phyloP scores from a whole-genome alignment of 1,140 invertebrate genomes.

The Drosophila takahashii region DNA sequence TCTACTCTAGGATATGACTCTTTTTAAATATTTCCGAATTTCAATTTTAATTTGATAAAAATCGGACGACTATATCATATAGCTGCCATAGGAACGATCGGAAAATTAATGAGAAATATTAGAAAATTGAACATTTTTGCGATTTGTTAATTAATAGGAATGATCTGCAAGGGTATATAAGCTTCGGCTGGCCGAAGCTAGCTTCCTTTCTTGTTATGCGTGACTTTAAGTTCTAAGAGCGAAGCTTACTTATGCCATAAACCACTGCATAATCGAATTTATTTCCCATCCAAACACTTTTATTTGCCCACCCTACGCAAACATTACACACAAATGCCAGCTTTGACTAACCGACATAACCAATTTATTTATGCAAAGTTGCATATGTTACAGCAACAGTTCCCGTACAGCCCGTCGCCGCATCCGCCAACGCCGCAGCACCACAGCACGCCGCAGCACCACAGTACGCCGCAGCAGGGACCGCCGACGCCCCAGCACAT shows the following conservation, averaged over 20 bases:
- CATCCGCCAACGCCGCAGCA: constrained; percentile 79
- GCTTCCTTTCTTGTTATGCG: no score
- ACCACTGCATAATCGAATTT: not conserved
- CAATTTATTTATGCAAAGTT: constrained; percentile 81
- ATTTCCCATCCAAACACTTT: not conserved
- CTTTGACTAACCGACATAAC: constrained; percentile 68
- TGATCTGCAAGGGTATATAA: no score
- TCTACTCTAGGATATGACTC: no score
- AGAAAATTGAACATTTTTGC: no score
- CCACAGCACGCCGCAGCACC: constrained; percentile 74
- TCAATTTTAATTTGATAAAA: no score
- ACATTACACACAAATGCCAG: constrained; percentile 28
- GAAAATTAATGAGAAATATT: no score
- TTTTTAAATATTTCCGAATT: no score
- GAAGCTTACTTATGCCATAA: not conserved
- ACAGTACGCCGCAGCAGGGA: constrained; percentile 70
- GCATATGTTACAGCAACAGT: constrained; percentile 85
- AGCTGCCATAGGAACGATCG: no score
- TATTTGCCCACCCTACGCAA: not conserved
- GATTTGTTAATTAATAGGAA: no score
- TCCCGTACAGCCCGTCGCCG: constrained; percentile 84
- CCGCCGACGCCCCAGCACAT: constrained; percentile 81
- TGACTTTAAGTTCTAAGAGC: not conserved
- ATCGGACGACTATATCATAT: no score
- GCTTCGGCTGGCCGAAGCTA: no score